A percentile compares a stretch with the other conserved stretches of the same genome.
These are phyloP conservation scores for Calcarius lapponicus DNA, from an alignment of 2,797 vertebrate genomes.

Conservation along the genomic window DNA sequence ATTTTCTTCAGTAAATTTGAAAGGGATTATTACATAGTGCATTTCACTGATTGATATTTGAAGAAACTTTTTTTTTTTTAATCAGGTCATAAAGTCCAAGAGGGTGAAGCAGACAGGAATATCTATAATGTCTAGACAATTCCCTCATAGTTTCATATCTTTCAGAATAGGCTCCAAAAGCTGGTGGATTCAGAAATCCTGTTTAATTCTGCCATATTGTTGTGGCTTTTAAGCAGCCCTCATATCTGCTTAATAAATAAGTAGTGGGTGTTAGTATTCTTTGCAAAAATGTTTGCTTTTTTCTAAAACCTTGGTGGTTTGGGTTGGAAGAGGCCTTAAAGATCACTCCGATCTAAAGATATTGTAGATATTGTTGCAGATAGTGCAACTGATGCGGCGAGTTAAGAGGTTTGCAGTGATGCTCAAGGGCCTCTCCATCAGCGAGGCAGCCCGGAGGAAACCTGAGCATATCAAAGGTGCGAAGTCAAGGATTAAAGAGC, in stretches of 20 bases:
- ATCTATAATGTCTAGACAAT: neutral
- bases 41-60: neutral
- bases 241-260: neutral
- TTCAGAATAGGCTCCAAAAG: neutral
- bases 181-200: neutral
- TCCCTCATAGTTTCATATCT: neutral
- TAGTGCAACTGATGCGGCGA: accelerated
- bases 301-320: neutral
- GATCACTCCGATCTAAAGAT: neutral
- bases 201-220: neutral
- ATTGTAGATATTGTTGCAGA: neutral
- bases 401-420: neutral
- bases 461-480: accelerated
- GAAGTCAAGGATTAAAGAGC: neutral
- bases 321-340: neutral
- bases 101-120: neutral
- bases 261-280: neutral
- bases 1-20: neutral
- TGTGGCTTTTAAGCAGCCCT: neutral
- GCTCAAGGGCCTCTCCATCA: neutral
- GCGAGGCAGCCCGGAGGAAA: neutral
- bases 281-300: neutral
- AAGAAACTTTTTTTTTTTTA: neutral
- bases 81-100: neutral
- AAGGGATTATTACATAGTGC: neutral